Conservation (phyloP, 2,113 vertebrate species). For the Nestor notabilis region DNA sequence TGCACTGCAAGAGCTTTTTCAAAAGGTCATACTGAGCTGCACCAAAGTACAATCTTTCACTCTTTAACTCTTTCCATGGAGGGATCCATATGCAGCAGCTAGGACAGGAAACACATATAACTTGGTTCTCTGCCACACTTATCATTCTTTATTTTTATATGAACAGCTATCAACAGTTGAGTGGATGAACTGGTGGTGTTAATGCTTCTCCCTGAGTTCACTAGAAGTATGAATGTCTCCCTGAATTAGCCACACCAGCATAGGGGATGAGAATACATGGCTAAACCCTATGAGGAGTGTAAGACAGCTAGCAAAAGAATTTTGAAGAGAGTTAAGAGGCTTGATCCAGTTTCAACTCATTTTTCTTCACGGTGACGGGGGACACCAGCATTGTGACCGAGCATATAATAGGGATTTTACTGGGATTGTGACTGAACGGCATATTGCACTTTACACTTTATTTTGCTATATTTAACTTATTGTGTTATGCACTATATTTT, state of each 20-base stretch:
- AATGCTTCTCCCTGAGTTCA: not conserved
- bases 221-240: not conserved
- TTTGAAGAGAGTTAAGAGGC: not conserved
- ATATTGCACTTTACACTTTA: not conserved
- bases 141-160: not conserved
- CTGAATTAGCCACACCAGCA: not conserved
- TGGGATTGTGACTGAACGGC: not conserved
- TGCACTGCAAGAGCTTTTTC: not conserved
- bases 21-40: not conserved
- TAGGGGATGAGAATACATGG: not conserved
- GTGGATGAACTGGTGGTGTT: not conserved
- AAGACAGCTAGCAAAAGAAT: not conserved
- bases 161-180: not conserved
- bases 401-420: not conserved
- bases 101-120: not conserved
- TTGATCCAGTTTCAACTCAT: not conserved
- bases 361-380: not conserved
- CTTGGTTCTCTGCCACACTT: not conserved
- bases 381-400: not conserved
- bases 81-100: not conserved
- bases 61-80: not conserved
- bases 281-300: not conserved
- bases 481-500: not conserved
- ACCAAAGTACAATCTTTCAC: not conserved
- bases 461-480: not conserved